A percentile compares a stretch with the other conserved stretches of the same genome.
phyloP scores from a whole-genome alignment of 2,113 vertebrate genomes.

The Gracilinanus agilis region DNA sequence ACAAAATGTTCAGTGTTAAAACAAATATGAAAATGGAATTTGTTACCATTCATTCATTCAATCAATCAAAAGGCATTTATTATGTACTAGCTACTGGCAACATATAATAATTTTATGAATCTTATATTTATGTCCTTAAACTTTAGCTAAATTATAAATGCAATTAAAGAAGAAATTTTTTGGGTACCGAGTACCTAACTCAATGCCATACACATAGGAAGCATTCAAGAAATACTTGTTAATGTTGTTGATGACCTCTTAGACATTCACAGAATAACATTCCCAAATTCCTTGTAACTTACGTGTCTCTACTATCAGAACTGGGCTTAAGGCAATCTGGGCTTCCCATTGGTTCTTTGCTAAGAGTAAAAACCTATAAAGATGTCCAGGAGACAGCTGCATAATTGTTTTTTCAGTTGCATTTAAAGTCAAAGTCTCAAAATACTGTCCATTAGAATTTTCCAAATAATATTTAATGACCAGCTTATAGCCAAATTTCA shows the following conservation, averaged over 20 bases:
- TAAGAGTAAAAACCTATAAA: slow-evolving; percentile 87
- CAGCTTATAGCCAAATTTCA: slow-evolving; percentile 80
- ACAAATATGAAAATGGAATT: not conserved
- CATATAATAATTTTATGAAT: not conserved
- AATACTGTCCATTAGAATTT: slow-evolving; percentile 64
- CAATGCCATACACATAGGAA: slow-evolving; percentile 10
- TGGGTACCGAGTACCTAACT: not conserved
- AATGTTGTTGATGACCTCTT: not conserved
- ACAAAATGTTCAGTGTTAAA: not conserved
- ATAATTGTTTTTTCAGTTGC: slow-evolving; percentile 79
- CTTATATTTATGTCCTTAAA: not conserved
- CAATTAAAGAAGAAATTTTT: not conserved
- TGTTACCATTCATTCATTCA: not conserved
- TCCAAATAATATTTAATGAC: slow-evolving; percentile 86
- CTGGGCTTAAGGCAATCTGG: slow-evolving; percentile 84
- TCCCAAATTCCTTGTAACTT: slow-evolving; percentile 79
- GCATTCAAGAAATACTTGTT: not conserved
- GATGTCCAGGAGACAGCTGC: slow-evolving; percentile 86
- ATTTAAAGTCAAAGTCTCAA: slow-evolving; percentile 79
- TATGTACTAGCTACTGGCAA: not conserved
- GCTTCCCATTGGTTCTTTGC: slow-evolving; percentile 83
- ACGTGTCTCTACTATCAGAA: slow-evolving; percentile 87
- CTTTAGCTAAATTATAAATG: not conserved
- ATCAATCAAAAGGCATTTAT: not conserved
- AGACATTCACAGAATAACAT: slow-evolving; percentile 27